phyloP scores from a whole-genome alignment of 2,888 invertebrate species.

The Drosophila anceps region DNA sequence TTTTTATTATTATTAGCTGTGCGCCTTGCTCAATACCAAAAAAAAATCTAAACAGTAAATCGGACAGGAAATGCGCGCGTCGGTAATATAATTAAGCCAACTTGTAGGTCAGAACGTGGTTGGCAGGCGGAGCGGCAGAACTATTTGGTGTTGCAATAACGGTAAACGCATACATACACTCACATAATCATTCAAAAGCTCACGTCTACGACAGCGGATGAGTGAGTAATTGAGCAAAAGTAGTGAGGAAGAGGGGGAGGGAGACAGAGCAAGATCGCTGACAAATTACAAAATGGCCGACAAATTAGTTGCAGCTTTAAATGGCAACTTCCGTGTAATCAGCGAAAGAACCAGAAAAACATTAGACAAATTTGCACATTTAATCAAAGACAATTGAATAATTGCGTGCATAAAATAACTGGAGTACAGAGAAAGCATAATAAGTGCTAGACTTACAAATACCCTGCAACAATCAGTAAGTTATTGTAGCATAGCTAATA shows the following conservation, averaged over 20 bases:
- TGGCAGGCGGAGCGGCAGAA: constrained; percentile 12
- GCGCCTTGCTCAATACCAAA: constrained; percentile 56
- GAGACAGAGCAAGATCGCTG: constrained; percentile 53
- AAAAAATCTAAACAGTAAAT: constrained; percentile 59
- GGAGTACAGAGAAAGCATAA: constrained; percentile 23
- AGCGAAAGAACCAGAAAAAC: constrained; percentile 33
- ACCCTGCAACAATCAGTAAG: neutral
- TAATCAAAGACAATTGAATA: constrained; percentile 82
- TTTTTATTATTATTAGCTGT: constrained; percentile 62
- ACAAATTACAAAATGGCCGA: constrained; percentile 59
- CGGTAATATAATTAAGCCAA: constrained; percentile 51
- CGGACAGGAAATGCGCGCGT: constrained; percentile 71
- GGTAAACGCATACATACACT: constrained; percentile 43
- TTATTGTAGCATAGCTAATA: neutral
- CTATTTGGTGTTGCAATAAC: constrained; percentile 51
- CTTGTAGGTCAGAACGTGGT: constrained; percentile 75
- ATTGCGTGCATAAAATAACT: constrained; percentile 63
- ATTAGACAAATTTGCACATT: constrained; percentile 81
- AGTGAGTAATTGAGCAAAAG: constrained; percentile 66
- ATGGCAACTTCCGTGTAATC: constrained; percentile 60
- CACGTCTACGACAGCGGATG: constrained; percentile 34
- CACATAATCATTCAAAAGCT: constrained; percentile 44
- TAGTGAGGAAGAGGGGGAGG: neutral
- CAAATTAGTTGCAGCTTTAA: constrained; percentile 64
- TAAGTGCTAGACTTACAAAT: neutral